Conservation (phyloP, 2,797 vertebrate genomes). For the Lagorchestes hirsutus region DNA sequence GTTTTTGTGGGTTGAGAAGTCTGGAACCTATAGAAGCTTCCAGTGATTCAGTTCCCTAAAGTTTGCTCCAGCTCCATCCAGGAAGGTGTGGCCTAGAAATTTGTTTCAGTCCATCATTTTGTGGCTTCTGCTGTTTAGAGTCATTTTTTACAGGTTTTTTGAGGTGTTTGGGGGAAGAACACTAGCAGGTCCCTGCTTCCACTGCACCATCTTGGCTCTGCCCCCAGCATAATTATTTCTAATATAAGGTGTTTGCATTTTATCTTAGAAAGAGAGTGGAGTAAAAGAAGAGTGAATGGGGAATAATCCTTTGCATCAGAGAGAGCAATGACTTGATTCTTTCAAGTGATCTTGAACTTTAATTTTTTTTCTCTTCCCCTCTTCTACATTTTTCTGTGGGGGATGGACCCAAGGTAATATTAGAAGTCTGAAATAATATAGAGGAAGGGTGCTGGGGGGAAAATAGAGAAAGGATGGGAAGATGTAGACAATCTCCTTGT, state of each 20-base stretch:
- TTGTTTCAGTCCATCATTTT: too few relatives aligned
- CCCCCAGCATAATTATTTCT: neutral
- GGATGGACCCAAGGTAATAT: neutral
- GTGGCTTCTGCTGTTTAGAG: too few relatives aligned
- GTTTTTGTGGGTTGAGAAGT: too few relatives aligned
- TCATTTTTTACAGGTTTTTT: too few relatives aligned
- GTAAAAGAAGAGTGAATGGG: neutral
- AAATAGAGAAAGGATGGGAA: neutral
- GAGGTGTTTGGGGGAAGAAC: too few relatives aligned
- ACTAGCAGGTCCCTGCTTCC: too few relatives aligned
- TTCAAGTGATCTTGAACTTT: neutral
- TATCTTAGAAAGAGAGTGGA: neutral
- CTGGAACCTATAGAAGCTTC: too few relatives aligned
- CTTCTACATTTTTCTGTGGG: neutral
- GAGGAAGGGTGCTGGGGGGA: neutral
- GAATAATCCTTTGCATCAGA: neutral
- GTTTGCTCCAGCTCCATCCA: too few relatives aligned
- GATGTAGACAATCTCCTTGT: neutral
- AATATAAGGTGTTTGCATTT: neutral
- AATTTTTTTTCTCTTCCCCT: neutral
- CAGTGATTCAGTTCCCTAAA: too few relatives aligned
- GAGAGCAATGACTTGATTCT: neutral
- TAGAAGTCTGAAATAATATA: neutral
- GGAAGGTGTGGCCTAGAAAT: too few relatives aligned
- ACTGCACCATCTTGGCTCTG: too few relatives aligned